Percentiles rank a stretch among this genome's conserved stretches.
Evolutionary conservation across 2,797 vertebrate genomes (phyloP).

Genomic region (Cyprinodon diabolis): DNA sequence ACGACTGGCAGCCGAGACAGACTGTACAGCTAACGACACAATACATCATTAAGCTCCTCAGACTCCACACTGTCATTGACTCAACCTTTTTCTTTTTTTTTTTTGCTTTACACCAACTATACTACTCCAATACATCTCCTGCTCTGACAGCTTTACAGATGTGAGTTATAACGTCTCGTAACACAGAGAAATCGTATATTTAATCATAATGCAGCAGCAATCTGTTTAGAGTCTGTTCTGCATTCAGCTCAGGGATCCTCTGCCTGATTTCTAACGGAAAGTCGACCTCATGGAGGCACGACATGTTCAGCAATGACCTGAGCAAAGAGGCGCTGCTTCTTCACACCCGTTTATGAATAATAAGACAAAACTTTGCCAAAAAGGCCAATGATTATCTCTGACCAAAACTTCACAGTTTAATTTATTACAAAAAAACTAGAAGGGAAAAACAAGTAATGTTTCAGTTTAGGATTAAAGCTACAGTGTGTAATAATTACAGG

Average conservation of each 20-base stretch:
- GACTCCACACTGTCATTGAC: conserved; percentile 12
- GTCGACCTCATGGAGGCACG: not conserved
- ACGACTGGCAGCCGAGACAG: conserved; percentile 20
- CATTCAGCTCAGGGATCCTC: not conserved
- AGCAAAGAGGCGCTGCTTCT: not conserved
- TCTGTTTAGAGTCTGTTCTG: conserved; percentile 7
- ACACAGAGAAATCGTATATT: conserved; percentile 12
- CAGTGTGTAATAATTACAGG: no score
- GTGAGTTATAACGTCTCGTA: conserved; percentile 10
- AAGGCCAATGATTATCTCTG: not conserved
- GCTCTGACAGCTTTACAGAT: conserved; percentile 9
- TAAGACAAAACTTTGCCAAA: not conserved
- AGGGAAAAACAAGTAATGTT: not conserved
- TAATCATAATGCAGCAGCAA: conserved; percentile 5
- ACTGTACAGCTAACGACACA: conserved; percentile 19
- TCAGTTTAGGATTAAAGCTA: not conserved
- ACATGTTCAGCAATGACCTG: conserved; percentile 1
- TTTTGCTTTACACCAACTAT: conserved; percentile 4
- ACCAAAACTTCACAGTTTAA: not conserved
- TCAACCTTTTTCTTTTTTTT: conserved; percentile 8
- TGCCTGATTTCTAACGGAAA: conserved; percentile 8
- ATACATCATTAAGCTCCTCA: conserved; percentile 34
- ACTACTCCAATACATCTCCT: conserved; percentile 1
- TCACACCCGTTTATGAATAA: not conserved
- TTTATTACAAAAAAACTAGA: not conserved